Evolutionary conservation across 1,140 invertebrate species (phyloP).

Genomic region (Lepidurus packardi): DNA sequence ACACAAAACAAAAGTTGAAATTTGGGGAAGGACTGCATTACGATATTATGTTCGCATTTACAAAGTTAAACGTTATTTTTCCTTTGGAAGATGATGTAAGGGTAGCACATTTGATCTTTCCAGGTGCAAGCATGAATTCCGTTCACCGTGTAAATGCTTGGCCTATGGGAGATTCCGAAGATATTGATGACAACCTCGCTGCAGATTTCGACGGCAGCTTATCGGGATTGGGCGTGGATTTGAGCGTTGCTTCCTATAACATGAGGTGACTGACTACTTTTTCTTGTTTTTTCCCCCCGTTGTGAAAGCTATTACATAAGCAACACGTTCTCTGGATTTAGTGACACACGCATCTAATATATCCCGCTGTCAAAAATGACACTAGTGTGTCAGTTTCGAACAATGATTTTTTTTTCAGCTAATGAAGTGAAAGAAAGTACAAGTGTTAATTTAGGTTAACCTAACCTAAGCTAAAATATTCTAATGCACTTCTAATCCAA

Average conservation of each 20-base stretch:
- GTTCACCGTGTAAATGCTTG: constrained; percentile 35
- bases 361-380: no score
- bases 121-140: not conserved
- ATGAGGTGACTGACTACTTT: constrained; percentile 55
- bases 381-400: no score
- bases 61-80: not conserved
- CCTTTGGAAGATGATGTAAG: not conserved
- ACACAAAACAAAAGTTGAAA: not conserved
- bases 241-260: constrained; percentile 63
- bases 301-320: no score
- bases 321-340: no score
- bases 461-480: no score
- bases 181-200: constrained; percentile 62
- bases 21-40: not conserved
- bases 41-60: not conserved
- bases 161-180: constrained; percentile 48
- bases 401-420: no score
- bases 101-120: no score
- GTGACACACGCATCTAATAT: no score
- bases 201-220: constrained; percentile 72
- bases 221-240: constrained; percentile 65
- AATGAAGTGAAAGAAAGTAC: no score
- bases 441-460: no score
- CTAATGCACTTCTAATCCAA: no score
- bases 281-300: no score